Conservation (phyloP, 2,797 vertebrate species). For the Saguinus oedipus region DNA sequence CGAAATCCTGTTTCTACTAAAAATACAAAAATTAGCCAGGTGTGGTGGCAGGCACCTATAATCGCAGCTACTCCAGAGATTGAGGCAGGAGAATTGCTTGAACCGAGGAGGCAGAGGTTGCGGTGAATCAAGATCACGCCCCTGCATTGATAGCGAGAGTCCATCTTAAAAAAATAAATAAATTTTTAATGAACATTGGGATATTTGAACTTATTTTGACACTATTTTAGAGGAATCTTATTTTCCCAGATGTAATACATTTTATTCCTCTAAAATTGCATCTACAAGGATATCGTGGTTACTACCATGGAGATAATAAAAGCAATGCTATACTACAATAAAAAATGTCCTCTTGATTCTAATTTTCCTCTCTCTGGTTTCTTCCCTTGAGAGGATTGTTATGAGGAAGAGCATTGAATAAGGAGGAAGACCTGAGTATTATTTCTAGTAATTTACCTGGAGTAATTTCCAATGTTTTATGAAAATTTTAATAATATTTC, state of each 20-base stretch:
- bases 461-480: not conserved
- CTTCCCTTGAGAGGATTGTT: not conserved
- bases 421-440: not conserved
- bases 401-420: not conserved
- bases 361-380: not conserved
- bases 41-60: no score
- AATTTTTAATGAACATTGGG: not conserved
- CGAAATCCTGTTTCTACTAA: no score
- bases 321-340: not conserved
- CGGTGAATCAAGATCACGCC: no score
- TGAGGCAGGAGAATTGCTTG: no score
- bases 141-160: not conserved
- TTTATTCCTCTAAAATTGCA: not conserved
- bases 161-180: not conserved
- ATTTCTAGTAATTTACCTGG: not conserved
- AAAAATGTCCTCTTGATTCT: not conserved
- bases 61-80: no score
- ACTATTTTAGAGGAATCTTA: not conserved
- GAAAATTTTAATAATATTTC: not conserved
- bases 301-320: not conserved
- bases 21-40: no score
- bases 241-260: not conserved
- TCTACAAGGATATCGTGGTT: not conserved
- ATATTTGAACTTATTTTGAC: not conserved
- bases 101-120: no score